Evolutionary conservation across 1,140 invertebrate species (phyloP), one percentile per base, ranked within the genome.

Genomic region (Hycleus phaleratus): DNA sequence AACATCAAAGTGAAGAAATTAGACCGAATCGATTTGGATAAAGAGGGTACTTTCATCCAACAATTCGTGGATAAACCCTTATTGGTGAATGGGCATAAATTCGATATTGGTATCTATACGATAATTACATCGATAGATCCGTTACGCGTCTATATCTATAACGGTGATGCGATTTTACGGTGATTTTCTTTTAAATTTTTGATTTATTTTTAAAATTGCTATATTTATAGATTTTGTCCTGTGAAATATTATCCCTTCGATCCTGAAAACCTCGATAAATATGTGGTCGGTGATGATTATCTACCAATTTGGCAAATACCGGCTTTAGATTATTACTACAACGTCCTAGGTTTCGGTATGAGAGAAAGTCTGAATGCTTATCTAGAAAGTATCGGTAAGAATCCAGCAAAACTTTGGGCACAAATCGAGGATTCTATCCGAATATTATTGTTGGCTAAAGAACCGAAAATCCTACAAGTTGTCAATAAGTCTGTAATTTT

Each of bases 41-140:
- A 77, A 43, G 78, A 81, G 44, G 87, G 85, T 26, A 88, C 85
- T 38, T 98, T 98, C 74, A 80, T 98, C 1, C 95, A 98, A 70
- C 88, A 95, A 72, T 98, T 87, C 73, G 79, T 90, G 12, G 80
- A 87, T 49, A 87, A 85, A 59, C 94, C 94, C 7, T 86, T 90
- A 58, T 74, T 90, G 10, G 82, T 93, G 3, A 89, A 91, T 70
- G 89, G 88, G 0, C 82, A 91, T 71, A 97, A 97, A 77, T 98
- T 98, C 77, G 95, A 98, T 72, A 93, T 98, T 71, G 95, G 95
- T 11, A 83, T 98, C 12, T 98, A 98, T 75, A 91, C 91, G 0
- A 87, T 91, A 1, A 77, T 97, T 1, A 97, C 95, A 0, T 95
- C 92, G 0, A 81, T 98, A 1, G 82, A 95, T 76, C 95, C 95